Evolutionary conservation across 2,888 invertebrate genomes (phyloP).

Genomic region (Nematopogon swammerdamellus): DNA sequence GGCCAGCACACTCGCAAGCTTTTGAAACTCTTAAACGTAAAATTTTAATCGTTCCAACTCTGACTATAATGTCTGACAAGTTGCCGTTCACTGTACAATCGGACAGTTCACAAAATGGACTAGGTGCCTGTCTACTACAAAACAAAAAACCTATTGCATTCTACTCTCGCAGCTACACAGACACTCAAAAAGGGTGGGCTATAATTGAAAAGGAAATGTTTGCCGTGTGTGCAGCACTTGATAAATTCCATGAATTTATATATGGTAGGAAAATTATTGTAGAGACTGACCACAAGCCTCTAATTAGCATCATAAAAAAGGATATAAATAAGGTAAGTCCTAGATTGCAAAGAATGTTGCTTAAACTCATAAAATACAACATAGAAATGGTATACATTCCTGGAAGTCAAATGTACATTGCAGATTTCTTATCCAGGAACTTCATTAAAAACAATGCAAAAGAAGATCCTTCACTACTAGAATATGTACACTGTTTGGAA

Average conservation of each 20-base stretch:
- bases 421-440: conserved; percentile 5
- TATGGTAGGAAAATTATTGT: conserved; percentile 11
- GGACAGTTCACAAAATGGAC: conserved; percentile 13
- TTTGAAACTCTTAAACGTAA: not conserved
- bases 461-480: too few species aligned
- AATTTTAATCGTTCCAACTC: conserved; percentile 1
- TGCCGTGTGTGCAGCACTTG: conserved; percentile 9
- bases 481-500: too few species aligned
- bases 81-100: conserved; percentile 3
- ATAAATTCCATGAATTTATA: conserved; percentile 13
- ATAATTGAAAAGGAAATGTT: conserved; percentile 15
- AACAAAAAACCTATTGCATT: conserved; percentile 12
- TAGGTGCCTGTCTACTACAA: conserved; percentile 11
- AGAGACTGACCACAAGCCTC: conserved; percentile 13
- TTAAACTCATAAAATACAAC: conserved; percentile 14
- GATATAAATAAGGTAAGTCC: conserved; percentile 12
- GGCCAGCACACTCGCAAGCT: not conserved
- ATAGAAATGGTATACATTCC: conserved; percentile 12
- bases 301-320: conserved; percentile 13
- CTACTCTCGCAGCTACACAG: conserved; percentile 16
- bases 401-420: conserved; percentile 12
- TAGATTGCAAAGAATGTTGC: conserved; percentile 14
- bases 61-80: conserved; percentile 3
- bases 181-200: conserved; percentile 14
- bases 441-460: too few species aligned